Evolutionary conservation across 2,888 invertebrate species (phyloP).

Genomic region (Eristalis pertinax): DNA sequence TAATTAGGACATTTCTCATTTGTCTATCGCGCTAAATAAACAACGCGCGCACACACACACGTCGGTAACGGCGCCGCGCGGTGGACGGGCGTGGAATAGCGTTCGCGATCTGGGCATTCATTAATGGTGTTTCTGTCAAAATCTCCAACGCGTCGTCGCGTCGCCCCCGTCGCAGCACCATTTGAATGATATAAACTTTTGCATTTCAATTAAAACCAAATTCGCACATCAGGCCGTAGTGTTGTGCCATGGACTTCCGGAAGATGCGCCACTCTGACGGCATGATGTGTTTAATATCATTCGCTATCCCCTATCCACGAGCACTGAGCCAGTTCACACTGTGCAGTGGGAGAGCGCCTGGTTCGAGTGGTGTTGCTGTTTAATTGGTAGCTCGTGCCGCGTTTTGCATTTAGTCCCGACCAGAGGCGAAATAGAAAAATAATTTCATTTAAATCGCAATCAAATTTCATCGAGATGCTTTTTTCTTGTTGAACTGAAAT

Average conservation of each 20-base stretch:
- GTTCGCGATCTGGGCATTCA: not conserved
- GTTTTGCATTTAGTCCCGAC: not conserved
- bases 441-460: conserved; percentile 25
- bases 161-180: not conserved
- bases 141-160: not conserved
- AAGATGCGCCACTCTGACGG: not conserved
- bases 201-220: conserved; percentile 27
- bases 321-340: not conserved
- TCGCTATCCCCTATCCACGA: not conserved
- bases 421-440: conserved; percentile 6
- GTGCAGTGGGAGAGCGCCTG: no score
- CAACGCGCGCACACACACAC: not conserved
- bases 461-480: conserved; percentile 18
- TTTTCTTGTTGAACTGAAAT: not conserved
- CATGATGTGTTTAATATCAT: conserved; percentile 11
- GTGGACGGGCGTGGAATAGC: not conserved
- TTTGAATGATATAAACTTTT: conserved; percentile 28
- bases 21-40: conserved; percentile 41
- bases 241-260: not conserved
- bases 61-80: not conserved
- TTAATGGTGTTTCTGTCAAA: conserved; percentile 1
- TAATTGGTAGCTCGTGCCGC: conserved; percentile 24
- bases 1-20: conserved; percentile 54
- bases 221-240: not conserved
- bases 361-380: not conserved